A percentile compares a stretch with the other conserved stretches of the same genome.
Evolutionary conservation across 2,797 vertebrate species (phyloP).

Genomic region (Aphelocoma californica): DNA sequence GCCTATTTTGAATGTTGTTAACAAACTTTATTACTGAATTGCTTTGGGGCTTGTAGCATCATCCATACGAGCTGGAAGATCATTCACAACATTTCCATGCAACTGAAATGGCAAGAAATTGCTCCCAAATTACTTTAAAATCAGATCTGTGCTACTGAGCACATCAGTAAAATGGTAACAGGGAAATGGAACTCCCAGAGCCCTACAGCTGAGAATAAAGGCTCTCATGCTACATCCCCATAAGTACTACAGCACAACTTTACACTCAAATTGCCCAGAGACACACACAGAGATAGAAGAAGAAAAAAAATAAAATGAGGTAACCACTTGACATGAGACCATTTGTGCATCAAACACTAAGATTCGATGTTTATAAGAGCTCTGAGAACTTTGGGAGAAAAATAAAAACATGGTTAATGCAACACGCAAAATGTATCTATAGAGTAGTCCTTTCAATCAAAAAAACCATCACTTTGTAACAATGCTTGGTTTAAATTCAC

Average conservation of each 20-base stretch:
- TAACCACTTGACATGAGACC: background rate
- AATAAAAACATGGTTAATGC: background rate
- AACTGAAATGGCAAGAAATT: background rate
- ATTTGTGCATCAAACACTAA: background rate
- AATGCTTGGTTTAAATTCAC: background rate
- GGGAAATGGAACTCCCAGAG: background rate
- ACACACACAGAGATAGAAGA: background rate
- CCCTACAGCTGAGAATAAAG: background rate
- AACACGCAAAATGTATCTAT: background rate
- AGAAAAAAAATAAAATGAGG: background rate
- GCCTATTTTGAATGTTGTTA: background rate
- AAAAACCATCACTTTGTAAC: background rate
- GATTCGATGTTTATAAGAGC: background rate
- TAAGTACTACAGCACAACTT: background rate
- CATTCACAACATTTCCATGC: background rate
- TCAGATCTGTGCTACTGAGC: background rate
- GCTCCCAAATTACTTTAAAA: background rate
- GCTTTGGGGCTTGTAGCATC: accelerated
- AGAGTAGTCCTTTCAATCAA: background rate
- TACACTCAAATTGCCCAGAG: background rate
- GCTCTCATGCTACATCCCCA: background rate
- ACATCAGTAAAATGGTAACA: background rate
- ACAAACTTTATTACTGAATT: background rate
- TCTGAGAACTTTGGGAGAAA: background rate
- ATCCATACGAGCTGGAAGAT: background rate